Evolutionary conservation across 35 echinoderm and acorn worm genomes (phyloP).

Genomic region (Lytechinus pictus): DNA sequence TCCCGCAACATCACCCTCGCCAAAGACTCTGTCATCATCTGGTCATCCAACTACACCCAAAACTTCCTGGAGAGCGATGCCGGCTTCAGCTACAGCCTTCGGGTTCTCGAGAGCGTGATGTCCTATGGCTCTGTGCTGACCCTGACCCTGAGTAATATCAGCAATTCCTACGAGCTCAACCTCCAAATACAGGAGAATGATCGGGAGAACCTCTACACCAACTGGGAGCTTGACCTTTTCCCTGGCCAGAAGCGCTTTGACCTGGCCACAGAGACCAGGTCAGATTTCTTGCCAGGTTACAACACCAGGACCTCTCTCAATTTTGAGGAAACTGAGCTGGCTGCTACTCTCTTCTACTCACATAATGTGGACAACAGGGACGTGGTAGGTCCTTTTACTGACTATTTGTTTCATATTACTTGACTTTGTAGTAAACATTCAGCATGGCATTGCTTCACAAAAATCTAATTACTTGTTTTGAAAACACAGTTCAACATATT

Average conservation of each 20-base stretch:
- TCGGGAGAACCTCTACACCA: slow-evolving; percentile 7
- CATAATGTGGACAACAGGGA: not conserved
- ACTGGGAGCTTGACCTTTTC: not conserved
- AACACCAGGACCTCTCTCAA: not conserved
- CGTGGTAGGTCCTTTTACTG: not conserved
- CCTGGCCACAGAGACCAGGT: not conserved
- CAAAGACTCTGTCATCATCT: not conserved
- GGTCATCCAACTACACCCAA: not conserved
- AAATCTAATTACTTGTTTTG: too few species aligned
- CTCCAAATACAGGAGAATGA: not conserved
- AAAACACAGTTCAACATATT: too few species aligned
- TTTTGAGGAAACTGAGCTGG: not conserved
- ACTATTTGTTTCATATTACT: not conserved
- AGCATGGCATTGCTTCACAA: not conserved
- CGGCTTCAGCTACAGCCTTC: not conserved
- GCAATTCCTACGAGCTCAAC: not conserved
- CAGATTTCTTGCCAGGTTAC: slow-evolving; percentile 17
- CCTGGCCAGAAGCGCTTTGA: not conserved
- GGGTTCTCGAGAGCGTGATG: not conserved
- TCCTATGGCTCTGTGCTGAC: not conserved
- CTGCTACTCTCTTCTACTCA: not conserved
- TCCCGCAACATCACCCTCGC: not conserved
- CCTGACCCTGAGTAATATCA: slow-evolving; percentile 13
- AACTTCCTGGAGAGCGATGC: not conserved
- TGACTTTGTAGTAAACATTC: not conserved